Percentiles rank a stretch among this genome's conserved stretches.
Conservation (phyloP, 2,888 invertebrate genomes). For the Chymomyza procnemis region DNA sequence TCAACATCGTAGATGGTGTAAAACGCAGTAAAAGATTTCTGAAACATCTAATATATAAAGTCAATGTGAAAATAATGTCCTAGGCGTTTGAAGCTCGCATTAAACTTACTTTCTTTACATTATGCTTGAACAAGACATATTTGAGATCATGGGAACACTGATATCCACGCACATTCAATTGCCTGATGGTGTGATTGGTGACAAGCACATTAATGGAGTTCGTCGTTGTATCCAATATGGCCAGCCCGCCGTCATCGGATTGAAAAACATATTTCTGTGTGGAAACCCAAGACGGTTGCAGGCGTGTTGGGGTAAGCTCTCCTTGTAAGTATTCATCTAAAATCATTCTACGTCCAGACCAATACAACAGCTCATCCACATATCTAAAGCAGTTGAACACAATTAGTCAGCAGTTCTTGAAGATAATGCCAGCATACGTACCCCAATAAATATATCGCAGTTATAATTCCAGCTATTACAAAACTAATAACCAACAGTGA, state of each 20-base stretch:
- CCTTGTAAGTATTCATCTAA: slow-evolving; percentile 91
- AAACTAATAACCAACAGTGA: slow-evolving; percentile 91
- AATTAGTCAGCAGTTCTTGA: not conserved
- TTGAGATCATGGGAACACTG: slow-evolving; percentile 91
- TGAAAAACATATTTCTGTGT: slow-evolving; percentile 91
- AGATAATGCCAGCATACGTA: slow-evolving; percentile 66
- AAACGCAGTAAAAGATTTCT: slow-evolving; percentile 91
- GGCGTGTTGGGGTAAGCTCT: slow-evolving; percentile 84
- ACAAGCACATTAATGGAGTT: slow-evolving; percentile 89
- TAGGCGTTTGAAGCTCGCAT: not conserved
- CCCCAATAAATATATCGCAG: slow-evolving; percentile 93
- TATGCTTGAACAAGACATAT: slow-evolving; percentile 92
- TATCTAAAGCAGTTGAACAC: slow-evolving; percentile 80
- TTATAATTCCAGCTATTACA: slow-evolving; percentile 92
- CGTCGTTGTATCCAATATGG: slow-evolving; percentile 88
- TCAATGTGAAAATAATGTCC: not conserved
- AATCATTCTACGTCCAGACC: slow-evolving; percentile 92
- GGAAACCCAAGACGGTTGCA: slow-evolving; percentile 90
- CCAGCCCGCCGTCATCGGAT: slow-evolving; percentile 90
- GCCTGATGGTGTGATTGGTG: slow-evolving; percentile 92
- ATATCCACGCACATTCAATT: slow-evolving; percentile 91
- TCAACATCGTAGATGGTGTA: slow-evolving; percentile 94
- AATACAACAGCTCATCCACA: slow-evolving; percentile 92
- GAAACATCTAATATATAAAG: slow-evolving; percentile 85
- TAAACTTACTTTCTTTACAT: slow-evolving; percentile 89